Evolutionary conservation across 2,888 invertebrate genomes (phyloP).

Genomic region (Pasiphila rectangulata): DNA sequence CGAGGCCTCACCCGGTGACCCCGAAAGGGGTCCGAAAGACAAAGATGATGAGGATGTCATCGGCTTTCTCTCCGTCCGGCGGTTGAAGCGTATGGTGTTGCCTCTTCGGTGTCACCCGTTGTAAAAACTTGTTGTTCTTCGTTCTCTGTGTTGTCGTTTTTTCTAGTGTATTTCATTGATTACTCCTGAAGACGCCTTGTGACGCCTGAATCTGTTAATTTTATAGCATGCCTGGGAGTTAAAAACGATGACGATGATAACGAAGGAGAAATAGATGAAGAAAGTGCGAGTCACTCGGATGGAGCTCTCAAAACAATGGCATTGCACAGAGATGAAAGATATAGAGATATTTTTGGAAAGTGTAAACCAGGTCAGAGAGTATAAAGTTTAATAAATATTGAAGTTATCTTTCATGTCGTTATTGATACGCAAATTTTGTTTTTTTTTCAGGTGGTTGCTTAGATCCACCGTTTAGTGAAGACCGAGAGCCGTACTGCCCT

Average conservation of each 20-base stretch:
- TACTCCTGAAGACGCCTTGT: no score
- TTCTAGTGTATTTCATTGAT: no score
- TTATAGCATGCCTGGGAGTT: constrained; percentile 52
- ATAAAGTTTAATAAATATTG: not conserved
- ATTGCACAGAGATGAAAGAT: constrained; percentile 30
- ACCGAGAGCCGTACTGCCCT: constrained; percentile 55
- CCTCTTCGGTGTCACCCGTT: no score
- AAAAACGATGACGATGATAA: constrained; percentile 49
- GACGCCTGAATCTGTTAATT: not conserved
- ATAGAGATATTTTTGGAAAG: constrained; percentile 55
- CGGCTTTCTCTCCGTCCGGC: no score
- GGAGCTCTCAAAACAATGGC: constrained; percentile 35
- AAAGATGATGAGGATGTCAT: no score
- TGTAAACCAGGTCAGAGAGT: constrained; percentile 60
- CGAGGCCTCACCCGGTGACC: no score
- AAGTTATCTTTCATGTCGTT: not conserved
- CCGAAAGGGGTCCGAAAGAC: no score
- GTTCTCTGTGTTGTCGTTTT: no score
- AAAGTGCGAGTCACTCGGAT: constrained; percentile 33
- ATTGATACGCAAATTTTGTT: not conserved
- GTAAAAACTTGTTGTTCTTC: no score
- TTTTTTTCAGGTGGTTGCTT: constrained; percentile 63
- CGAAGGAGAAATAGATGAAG: constrained; percentile 11
- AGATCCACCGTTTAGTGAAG: constrained; percentile 68
- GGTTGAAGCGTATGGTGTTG: no score